Evolutionary conservation across 2,113 vertebrate genomes (phyloP).

Genomic region (Trichomycterus rosablanca): DNA sequence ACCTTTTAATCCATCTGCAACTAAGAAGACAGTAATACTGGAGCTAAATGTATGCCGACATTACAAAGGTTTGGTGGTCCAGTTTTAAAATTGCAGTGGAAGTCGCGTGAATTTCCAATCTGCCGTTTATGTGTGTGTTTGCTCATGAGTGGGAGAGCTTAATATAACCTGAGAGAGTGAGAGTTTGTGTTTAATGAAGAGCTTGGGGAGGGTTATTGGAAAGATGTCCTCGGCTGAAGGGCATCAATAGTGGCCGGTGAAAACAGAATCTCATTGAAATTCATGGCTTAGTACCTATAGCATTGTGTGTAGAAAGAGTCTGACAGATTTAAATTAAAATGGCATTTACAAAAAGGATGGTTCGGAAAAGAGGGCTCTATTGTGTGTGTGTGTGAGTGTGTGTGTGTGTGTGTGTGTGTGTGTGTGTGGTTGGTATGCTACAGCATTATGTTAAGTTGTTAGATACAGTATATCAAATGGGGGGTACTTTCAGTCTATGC

Average conservation of each 20-base stretch:
- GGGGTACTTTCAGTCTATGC: no score
- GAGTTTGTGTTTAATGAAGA: constrained; percentile 60
- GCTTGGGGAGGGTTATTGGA: constrained; percentile 61
- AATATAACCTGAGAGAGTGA: constrained; percentile 19
- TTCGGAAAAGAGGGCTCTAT: constrained; percentile 30
- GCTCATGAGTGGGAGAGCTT: constrained; percentile 16
- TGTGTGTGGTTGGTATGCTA: constrained; percentile 22
- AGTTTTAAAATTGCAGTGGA: no score
- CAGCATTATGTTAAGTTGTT: no score
- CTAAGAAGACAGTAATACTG: no score
- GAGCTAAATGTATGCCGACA: no score
- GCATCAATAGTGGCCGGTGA: constrained; percentile 67
- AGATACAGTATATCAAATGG: no score
- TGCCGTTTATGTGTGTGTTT: constrained; percentile 4
- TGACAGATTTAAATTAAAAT: constrained; percentile 78
- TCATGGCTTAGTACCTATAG: constrained; percentile 76
- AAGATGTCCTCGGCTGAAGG: constrained; percentile 62
- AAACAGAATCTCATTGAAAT: constrained; percentile 78
- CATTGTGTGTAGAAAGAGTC: constrained; percentile 55
- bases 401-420: constrained; percentile 6
- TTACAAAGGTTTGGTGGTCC: no score
- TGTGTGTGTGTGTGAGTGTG: constrained; percentile 12
- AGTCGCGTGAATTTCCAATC: neutral
- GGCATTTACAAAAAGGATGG: constrained; percentile 65
- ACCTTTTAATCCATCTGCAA: no score